These are phyloP conservation scores for Sanderia malayensis DNA, from an alignment of 30 jellyfish, hydroid and myxozoan species.

Conservation along the genomic window DNA sequence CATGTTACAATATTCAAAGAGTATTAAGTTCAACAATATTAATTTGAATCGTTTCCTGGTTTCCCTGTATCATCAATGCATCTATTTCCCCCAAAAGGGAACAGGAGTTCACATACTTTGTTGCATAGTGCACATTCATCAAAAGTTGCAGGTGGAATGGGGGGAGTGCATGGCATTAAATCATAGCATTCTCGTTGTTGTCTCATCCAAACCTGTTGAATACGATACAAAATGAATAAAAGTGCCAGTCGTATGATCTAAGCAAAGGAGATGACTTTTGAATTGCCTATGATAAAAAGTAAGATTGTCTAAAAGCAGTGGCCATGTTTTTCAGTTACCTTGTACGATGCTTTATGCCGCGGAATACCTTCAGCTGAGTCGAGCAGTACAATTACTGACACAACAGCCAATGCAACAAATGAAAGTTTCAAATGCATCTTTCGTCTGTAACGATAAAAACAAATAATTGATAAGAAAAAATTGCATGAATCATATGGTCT, in stretches of 20 bases:
- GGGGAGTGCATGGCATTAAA: not conserved
- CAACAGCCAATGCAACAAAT: not conserved
- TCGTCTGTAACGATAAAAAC: not conserved
- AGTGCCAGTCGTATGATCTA: too few species aligned
- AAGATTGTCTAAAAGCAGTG: too few species aligned
- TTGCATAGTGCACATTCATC: not conserved
- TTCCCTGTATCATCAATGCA: too few species aligned
- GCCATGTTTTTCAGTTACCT: too few species aligned
- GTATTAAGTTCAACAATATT: too few species aligned
- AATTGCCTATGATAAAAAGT: too few species aligned
- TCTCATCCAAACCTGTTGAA: not conserved
- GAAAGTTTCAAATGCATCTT: not conserved
- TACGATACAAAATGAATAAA: not conserved
- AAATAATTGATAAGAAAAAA: too few species aligned
- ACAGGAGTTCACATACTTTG: not conserved
- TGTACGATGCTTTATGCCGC: not conserved
- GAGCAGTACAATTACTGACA: not conserved
- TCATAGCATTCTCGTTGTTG: not conserved
- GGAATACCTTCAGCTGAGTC: not conserved
- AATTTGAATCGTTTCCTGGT: too few species aligned
- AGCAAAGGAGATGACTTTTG: too few species aligned
- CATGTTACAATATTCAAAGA: too few species aligned
- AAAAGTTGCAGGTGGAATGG: not conserved
- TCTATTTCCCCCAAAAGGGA: too few species aligned
- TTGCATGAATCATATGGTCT: too few species aligned